Percentiles rank a stretch among this genome's conserved stretches.
These are phyloP conservation scores for Phocoena phocoena DNA, from an alignment of 2,113 vertebrate genomes.

Conservation along the genomic window DNA sequence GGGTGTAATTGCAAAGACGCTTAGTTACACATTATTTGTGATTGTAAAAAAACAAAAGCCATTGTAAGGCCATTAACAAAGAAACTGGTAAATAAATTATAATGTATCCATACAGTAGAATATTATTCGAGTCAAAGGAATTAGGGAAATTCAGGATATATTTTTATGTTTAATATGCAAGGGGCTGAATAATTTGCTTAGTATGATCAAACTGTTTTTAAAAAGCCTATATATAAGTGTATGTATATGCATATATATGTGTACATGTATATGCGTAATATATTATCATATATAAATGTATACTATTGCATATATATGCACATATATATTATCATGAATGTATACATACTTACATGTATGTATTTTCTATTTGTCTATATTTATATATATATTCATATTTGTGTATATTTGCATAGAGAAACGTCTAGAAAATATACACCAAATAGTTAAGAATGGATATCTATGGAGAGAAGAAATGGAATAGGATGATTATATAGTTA, in stretches of 20 bases:
- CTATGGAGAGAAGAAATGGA: neutral
- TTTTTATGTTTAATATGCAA: slow-evolving; percentile 32
- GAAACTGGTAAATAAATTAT: neutral
- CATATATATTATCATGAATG: neutral
- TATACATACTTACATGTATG: neutral
- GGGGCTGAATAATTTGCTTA: neutral
- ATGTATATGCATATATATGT: neutral
- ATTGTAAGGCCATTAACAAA: neutral
- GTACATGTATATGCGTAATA: neutral
- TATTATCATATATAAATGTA: neutral
- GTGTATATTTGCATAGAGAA: too few species aligned
- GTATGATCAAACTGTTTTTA: neutral
- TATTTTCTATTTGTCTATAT: neutral
- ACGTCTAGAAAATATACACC: neutral
- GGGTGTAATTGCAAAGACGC: neutral
- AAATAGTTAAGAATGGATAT: neutral
- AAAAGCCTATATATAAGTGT: neutral
- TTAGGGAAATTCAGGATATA: neutral
- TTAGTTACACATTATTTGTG: neutral
- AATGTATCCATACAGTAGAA: neutral
- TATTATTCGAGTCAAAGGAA: slow-evolving; percentile 10
- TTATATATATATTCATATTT: neutral
- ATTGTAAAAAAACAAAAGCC: neutral
- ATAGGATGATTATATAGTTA: neutral
- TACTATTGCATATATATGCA: neutral